Evolutionary conservation across 2,888 invertebrate genomes (phyloP).

Genomic region (Sussaba pulchella): DNA sequence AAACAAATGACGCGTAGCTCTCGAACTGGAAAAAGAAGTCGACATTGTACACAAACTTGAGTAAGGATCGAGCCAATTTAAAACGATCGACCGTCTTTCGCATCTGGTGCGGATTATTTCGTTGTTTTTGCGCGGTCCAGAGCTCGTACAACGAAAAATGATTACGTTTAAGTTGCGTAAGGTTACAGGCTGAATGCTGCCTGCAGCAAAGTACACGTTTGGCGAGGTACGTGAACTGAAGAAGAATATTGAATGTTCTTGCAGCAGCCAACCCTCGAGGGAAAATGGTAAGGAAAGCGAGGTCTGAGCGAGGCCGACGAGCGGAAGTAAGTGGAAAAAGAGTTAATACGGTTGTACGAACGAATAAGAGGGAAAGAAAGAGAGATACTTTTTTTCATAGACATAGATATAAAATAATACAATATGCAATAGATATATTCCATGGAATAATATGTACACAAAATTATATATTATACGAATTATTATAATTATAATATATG

Average conservation of each 20-base stretch:
- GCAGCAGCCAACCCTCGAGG: constrained; percentile 10
- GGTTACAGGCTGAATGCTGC: not conserved
- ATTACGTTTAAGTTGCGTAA: constrained; percentile 18
- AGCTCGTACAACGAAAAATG: constrained; percentile 27
- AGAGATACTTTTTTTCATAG: too few relatives aligned
- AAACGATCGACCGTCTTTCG: constrained; percentile 23
- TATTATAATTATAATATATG: too few relatives aligned
- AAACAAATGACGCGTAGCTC: too few relatives aligned
- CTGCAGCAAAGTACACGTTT: not conserved
- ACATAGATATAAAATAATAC: too few relatives aligned
- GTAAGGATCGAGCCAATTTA: not conserved
- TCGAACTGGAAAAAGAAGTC: not conserved
- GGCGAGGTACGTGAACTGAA: constrained; percentile 20
- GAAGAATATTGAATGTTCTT: constrained; percentile 59
- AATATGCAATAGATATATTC: too few relatives aligned
- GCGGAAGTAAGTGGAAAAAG: constrained; percentile 14
- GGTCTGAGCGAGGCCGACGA: constrained; percentile 4
- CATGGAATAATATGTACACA: too few relatives aligned
- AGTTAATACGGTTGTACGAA: not conserved
- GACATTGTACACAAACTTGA: not conserved
- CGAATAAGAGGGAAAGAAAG: not conserved
- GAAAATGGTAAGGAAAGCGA: constrained; percentile 44
- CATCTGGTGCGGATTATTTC: not conserved
- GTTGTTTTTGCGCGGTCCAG: not conserved
- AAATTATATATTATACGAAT: too few relatives aligned